Evolutionary conservation across 2,797 vertebrate species (phyloP).

Genomic region (Sparidentex hasta): DNA sequence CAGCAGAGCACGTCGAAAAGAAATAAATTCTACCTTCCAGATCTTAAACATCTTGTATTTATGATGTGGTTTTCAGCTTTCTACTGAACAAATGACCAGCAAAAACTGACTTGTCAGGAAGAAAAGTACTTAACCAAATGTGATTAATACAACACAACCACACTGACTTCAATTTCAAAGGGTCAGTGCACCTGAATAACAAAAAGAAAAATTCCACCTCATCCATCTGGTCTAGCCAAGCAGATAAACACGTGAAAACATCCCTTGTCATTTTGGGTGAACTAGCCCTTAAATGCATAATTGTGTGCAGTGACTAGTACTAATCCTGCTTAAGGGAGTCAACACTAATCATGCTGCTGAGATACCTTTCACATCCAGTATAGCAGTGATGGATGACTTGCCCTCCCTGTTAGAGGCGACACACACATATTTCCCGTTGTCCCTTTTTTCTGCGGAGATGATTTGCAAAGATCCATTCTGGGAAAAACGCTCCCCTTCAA

Average conservation of each 20-base stretch:
- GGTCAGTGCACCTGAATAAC: constrained; percentile 3
- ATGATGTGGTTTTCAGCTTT: not conserved
- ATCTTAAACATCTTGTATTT: not conserved
- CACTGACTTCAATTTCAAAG: constrained; percentile 7
- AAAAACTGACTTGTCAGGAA: not conserved
- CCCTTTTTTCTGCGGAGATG: constrained; percentile 80
- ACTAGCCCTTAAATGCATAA: constrained; percentile 17
- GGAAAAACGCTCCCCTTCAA: constrained; percentile 76
- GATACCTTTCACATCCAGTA: constrained; percentile 92
- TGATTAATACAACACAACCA: not conserved
- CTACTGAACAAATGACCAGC: not conserved
- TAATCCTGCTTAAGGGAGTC: constrained; percentile 7
- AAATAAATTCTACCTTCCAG: not conserved
- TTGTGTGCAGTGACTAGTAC: not conserved
- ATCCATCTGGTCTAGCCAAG: not conserved
- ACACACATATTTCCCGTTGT: constrained; percentile 91
- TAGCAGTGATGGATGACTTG: constrained; percentile 84
- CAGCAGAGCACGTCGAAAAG: not conserved
- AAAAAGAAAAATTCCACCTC: not conserved
- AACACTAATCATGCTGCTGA: constrained; percentile 26
- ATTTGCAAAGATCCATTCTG: constrained; percentile 90
- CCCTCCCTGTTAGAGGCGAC: constrained; percentile 88
- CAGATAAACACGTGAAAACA: constrained; percentile 1
- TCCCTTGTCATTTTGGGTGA: not conserved
- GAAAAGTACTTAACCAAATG: not conserved